phyloP scores from a whole-genome alignment of 2,797 vertebrate genomes.

The Sebastes minor region DNA sequence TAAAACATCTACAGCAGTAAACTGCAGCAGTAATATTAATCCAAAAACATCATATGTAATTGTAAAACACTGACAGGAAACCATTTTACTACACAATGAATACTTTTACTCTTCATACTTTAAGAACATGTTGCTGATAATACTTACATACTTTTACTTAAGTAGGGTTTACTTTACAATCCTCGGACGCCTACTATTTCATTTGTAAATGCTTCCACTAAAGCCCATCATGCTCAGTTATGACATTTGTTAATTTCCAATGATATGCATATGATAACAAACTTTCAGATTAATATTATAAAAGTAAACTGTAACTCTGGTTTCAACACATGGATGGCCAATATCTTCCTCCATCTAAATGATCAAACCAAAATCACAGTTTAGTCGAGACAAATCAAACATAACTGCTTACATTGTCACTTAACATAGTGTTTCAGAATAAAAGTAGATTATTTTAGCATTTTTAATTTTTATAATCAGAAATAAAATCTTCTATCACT shows the following conservation, averaged over 20 bases:
- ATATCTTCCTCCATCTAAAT: background rate
- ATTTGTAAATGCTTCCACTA: background rate
- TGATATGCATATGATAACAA: background rate
- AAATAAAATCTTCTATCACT: background rate
- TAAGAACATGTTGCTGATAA: too few species aligned
- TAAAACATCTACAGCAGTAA: too few species aligned
- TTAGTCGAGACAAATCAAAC: background rate
- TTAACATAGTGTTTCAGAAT: background rate
- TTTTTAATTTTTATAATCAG: background rate
- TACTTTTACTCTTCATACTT: too few species aligned
- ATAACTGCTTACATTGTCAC: background rate
- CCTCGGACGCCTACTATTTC: background rate
- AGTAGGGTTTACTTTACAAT: background rate
- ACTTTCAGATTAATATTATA: background rate
- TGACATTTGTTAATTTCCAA: background rate
- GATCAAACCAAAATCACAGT: background rate
- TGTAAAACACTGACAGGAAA: too few species aligned
- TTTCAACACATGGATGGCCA: background rate
- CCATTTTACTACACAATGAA: rapidly evolving
- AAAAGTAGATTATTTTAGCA: background rate
- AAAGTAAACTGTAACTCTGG: background rate
- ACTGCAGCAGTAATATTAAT: too few species aligned
- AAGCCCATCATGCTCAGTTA: background rate
- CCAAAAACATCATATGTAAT: too few species aligned
- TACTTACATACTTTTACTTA: too few species aligned